phyloP scores from a whole-genome alignment of 2,113 vertebrate species.

The Thunnus maccoyii region DNA sequence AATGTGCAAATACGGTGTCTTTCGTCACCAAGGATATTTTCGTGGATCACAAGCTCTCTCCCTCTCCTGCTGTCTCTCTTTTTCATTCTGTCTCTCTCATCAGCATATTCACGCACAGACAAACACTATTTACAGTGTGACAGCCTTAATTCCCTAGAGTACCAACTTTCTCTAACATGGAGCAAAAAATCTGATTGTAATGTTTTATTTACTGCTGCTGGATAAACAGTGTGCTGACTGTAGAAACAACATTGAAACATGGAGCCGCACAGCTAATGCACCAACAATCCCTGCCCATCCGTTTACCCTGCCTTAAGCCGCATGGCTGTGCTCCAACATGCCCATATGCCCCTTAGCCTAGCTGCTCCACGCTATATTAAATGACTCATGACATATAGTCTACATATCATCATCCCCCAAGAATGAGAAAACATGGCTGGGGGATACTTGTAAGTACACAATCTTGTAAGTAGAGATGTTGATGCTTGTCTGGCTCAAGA shows the following conservation, averaged over 20 bases:
- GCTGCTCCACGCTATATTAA: conserved; percentile 57
- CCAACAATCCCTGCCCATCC: conserved; percentile 68
- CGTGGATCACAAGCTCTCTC: conserved; percentile 32
- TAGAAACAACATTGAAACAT: conserved; percentile 50
- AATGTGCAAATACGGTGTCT: conserved; percentile 47
- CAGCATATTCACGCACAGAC: conserved; percentile 40
- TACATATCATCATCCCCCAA: conserved; percentile 49
- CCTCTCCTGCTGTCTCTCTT: conserved; percentile 38
- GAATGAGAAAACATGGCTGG: conserved; percentile 33
- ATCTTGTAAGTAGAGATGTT: background rate
- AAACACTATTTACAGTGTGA: conserved; percentile 47
- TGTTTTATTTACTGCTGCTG: conserved; percentile 61
- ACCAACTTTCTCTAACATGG: conserved; percentile 40
- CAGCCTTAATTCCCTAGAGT: conserved; percentile 40
- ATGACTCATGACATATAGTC: conserved; percentile 65
- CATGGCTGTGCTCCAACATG: conserved; percentile 68
- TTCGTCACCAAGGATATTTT: conserved; percentile 57
- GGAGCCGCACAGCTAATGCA: conserved; percentile 60
- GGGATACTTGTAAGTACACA: conserved; percentile 3
- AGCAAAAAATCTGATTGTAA: conserved; percentile 39
- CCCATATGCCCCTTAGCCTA: conserved; percentile 74
- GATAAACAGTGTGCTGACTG: conserved; percentile 60
- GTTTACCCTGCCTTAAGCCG: conserved; percentile 69
- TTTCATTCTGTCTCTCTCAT: conserved; percentile 26
- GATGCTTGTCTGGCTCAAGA: conserved; percentile 5